Conservation (phyloP, 2,113 vertebrate genomes). For the Semicossyphus pulcher region DNA sequence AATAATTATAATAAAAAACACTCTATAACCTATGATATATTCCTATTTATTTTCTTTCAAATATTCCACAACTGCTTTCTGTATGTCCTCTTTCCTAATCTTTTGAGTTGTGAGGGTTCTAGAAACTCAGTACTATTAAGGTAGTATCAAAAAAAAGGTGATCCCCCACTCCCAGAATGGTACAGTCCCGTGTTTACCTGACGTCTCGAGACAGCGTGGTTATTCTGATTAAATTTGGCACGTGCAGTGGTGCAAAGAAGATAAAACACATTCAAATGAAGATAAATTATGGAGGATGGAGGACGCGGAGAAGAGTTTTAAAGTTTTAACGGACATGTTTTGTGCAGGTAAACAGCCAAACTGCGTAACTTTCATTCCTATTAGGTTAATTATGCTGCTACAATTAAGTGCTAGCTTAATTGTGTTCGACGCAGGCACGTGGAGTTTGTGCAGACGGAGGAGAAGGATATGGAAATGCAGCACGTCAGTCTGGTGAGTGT, state of each 20-base stretch:
- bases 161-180: not conserved
- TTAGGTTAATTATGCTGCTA: not conserved
- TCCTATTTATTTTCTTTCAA: too few relatives aligned
- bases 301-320: not conserved
- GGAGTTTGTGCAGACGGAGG: not conserved
- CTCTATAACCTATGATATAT: too few relatives aligned
- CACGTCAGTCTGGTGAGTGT: not conserved
- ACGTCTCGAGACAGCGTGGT: not conserved
- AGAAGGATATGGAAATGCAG: not conserved
- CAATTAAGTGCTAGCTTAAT: not conserved
- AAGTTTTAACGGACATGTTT: not conserved
- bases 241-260: rapidly evolving
- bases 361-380: not conserved
- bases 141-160: too few relatives aligned
- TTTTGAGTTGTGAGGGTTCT: too few relatives aligned
- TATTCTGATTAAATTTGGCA: not conserved
- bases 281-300: not conserved
- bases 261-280: too few relatives aligned
- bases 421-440: not conserved
- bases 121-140: too few relatives aligned
- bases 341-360: not conserved
- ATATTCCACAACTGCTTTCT: too few relatives aligned
- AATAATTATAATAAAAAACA: too few relatives aligned
- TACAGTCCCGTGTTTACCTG: not conserved
- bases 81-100: too few relatives aligned